A percentile compares a stretch with the other conserved stretches of the same genome.
phyloP scores from a whole-genome alignment of 1,140 invertebrate species.

The Delia radicum region DNA sequence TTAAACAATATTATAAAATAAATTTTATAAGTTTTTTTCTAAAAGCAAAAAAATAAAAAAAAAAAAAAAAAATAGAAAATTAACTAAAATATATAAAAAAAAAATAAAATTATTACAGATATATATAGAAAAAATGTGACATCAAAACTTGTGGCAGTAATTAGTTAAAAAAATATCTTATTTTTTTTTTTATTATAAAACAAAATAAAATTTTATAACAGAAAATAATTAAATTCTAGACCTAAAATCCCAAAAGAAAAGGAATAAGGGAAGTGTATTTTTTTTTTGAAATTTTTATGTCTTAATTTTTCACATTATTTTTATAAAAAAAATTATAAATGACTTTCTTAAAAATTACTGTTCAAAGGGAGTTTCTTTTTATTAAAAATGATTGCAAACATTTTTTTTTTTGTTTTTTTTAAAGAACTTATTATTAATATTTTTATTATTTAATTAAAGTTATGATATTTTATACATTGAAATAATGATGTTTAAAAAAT shows the following conservation, averaged over 20 bases:
- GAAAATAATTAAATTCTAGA: background rate
- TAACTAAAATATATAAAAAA: background rate
- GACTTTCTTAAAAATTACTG: background rate
- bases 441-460: background rate
- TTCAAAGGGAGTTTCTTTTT: background rate
- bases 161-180: background rate
- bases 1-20: background rate
- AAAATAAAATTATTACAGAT: background rate
- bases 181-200: background rate
- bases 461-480: conserved; percentile 2
- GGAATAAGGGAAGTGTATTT: background rate
- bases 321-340: background rate
- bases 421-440: background rate
- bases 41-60: too few species aligned
- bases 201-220: background rate
- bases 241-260: background rate
- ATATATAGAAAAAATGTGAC: background rate
- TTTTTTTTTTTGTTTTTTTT: background rate
- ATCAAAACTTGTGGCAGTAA: background rate
- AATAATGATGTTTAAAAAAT: background rate
- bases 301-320: background rate
- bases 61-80: background rate
- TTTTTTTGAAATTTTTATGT: background rate
- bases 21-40: too few species aligned
- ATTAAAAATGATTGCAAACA: background rate